A percentile compares a stretch with the other conserved stretches of the same genome.
Evolutionary conservation across 2,113 vertebrate species (phyloP).

Genomic region (Guaruba guarouba): DNA sequence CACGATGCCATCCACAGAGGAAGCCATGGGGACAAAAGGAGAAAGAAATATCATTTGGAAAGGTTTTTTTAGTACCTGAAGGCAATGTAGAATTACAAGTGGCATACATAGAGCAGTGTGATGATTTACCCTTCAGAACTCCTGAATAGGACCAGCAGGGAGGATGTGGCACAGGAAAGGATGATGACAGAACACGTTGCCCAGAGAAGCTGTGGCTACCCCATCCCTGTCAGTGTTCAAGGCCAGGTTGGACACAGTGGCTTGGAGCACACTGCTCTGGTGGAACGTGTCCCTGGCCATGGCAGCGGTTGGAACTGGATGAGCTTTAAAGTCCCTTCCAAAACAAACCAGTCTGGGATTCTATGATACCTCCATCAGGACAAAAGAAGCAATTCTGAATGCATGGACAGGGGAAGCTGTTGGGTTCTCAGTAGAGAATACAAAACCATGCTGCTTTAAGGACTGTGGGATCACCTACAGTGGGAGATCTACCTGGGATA

Average conservation of each 20-base stretch:
- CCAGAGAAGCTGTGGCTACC: background rate
- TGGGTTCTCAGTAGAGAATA: background rate
- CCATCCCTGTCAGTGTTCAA: background rate
- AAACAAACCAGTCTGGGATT: background rate
- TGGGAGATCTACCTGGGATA: background rate
- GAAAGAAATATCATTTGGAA: background rate
- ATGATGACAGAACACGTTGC: background rate
- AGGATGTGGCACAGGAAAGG: background rate
- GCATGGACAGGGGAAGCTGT: fast-evolving
- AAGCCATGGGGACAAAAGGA: background rate
- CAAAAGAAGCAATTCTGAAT: background rate
- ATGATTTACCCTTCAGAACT: background rate
- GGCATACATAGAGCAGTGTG: background rate
- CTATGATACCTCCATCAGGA: background rate
- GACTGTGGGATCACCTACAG: background rate
- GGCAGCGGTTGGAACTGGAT: background rate
- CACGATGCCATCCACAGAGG: background rate
- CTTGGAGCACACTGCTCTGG: background rate
- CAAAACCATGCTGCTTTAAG: background rate
- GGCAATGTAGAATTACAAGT: background rate
- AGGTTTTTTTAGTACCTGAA: background rate
- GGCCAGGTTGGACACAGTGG: fast-evolving
- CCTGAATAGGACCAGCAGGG: background rate
- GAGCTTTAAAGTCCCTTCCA: background rate
- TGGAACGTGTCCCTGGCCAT: background rate